Conservation (phyloP, 2,888 invertebrate species). For the Cheilosia variabilis region DNA sequence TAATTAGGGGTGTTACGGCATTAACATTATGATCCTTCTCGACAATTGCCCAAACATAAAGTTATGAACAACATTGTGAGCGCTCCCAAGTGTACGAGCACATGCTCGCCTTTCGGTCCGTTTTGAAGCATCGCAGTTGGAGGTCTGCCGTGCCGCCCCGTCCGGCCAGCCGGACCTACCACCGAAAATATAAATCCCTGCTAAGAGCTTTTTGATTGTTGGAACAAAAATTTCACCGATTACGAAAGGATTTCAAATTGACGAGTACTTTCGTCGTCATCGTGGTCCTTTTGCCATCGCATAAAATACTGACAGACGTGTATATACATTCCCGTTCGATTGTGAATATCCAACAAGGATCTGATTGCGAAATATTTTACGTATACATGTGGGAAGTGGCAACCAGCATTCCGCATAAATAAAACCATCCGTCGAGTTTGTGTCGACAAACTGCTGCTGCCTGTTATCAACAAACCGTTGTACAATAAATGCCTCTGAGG, state of each 20-base stretch:
- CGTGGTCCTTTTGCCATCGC: slow-evolving; percentile 43
- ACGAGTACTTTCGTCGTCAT: slow-evolving; percentile 63
- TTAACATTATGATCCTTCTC: slow-evolving; percentile 75
- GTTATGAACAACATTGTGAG: slow-evolving; percentile 52
- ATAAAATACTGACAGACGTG: slow-evolving; percentile 3
- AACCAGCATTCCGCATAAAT: slow-evolving; percentile 56
- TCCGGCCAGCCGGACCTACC: slow-evolving; percentile 40
- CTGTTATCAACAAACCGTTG: slow-evolving; percentile 61
- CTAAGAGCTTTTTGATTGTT: slow-evolving; percentile 77
- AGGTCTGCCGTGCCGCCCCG: slow-evolving; percentile 14
- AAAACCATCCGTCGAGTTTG: slow-evolving; percentile 49
- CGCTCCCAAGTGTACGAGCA: slow-evolving; percentile 10
- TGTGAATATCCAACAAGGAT: slow-evolving; percentile 71
- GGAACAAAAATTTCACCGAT: slow-evolving; percentile 77
- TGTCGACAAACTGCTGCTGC: slow-evolving; percentile 50
- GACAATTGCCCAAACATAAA: slow-evolving; percentile 73
- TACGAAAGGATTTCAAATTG: slow-evolving; percentile 76
- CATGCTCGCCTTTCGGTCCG: slow-evolving; percentile 41
- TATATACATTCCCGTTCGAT: slow-evolving; percentile 45
- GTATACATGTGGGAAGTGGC: slow-evolving; percentile 50
- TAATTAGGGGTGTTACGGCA: slow-evolving; percentile 75
- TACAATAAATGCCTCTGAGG: slow-evolving; percentile 48
- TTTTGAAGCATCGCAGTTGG: slow-evolving; percentile 39
- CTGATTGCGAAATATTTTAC: slow-evolving; percentile 65
- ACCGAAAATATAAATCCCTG: slow-evolving; percentile 77